phyloP scores from a whole-genome alignment of 92 coral and sea anemone species.

The Diadumene lineata region DNA sequence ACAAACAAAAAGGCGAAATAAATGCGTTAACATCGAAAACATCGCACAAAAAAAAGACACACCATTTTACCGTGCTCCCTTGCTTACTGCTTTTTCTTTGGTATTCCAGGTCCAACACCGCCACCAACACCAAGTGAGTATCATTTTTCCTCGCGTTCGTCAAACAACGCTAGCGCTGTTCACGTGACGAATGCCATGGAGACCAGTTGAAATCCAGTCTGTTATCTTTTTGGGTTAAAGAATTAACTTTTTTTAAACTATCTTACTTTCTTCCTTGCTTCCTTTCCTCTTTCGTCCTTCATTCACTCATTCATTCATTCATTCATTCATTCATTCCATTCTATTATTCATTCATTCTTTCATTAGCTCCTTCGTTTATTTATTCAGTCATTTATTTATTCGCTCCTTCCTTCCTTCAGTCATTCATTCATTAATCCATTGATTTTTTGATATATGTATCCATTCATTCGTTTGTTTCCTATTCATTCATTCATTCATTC shows the following conservation, averaged over 20 bases:
- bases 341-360: neutral
- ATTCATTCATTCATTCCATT: neutral
- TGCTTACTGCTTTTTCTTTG: too few species aligned
- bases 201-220: too few species aligned
- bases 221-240: too few species aligned
- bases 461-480: too few species aligned
- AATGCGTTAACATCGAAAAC: too few species aligned
- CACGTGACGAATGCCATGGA: too few species aligned
- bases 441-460: neutral
- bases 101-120: slow-evolving; percentile 6
- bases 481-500: neutral
- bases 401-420: neutral
- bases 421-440: neutral
- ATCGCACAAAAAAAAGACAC: too few species aligned
- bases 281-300: too few species aligned
- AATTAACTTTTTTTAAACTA: neutral
- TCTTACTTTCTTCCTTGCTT: too few species aligned
- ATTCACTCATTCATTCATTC: neutral
- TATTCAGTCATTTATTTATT: neutral
- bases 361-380: neutral
- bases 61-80: too few species aligned
- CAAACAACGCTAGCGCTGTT: too few species aligned
- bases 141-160: neutral
- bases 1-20: too few species aligned
- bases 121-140: slow-evolving; percentile 16